phyloP scores from a whole-genome alignment of 1,140 invertebrate genomes.

The Bombus terrestris region DNA sequence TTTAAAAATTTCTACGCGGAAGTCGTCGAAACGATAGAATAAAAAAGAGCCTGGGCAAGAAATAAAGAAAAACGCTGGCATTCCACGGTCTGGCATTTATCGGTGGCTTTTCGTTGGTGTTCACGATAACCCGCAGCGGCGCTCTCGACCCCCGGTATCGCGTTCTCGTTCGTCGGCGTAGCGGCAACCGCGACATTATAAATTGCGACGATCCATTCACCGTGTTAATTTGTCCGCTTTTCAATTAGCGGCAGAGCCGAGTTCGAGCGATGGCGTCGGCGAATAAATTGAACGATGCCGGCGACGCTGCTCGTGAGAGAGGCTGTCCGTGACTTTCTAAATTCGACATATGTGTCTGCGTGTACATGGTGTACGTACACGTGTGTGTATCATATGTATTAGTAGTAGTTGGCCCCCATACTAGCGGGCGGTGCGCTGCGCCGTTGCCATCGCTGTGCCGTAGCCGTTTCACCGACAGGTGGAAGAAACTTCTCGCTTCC shows the following conservation, averaged over 20 bases:
- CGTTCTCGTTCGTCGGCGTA: constrained; percentile 36
- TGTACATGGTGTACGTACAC: not conserved
- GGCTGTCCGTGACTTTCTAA: constrained; percentile 66
- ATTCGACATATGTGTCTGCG: constrained; percentile 3
- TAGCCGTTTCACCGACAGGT: constrained; percentile 39
- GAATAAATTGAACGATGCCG: constrained; percentile 63
- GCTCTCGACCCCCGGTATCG: constrained; percentile 5
- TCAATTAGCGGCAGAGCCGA: constrained; percentile 66
- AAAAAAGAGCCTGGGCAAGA: not conserved
- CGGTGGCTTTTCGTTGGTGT: constrained; percentile 7
- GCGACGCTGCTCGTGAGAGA: constrained; percentile 27
- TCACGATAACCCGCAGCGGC: constrained; percentile 25
- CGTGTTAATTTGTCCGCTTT: constrained; percentile 71
- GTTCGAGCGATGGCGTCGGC: constrained; percentile 49
- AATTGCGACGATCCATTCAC: constrained; percentile 65
- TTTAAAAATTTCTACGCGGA: not conserved
- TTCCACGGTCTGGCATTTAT: constrained; percentile 17
- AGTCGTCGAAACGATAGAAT: not conserved
- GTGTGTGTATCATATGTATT: not conserved
- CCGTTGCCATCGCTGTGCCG: not conserved
- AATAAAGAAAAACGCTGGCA: too few species aligned
- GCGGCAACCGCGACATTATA: constrained; percentile 58
- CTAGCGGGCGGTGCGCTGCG: constrained; percentile 8
- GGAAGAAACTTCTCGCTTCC: constrained; percentile 20
- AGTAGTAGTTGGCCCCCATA: not conserved